Conservation (phyloP, 2,113 vertebrate species). For the Phaethornis superciliosus region DNA sequence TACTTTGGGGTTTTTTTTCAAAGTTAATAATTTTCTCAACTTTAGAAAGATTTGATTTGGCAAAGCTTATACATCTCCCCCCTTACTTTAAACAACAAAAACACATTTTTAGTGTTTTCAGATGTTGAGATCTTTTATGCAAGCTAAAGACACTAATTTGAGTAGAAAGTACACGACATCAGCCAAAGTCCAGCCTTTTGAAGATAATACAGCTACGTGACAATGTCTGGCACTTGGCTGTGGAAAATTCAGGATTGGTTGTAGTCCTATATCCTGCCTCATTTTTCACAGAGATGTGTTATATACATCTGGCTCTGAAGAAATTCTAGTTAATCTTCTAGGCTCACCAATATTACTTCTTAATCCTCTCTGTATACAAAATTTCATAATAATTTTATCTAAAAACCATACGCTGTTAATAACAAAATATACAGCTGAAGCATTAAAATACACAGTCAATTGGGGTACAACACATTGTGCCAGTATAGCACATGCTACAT, state of each 20-base stretch:
- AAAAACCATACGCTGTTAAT: not conserved
- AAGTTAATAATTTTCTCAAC: constrained; percentile 40
- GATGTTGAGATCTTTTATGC: constrained; percentile 50
- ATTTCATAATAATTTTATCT: not conserved
- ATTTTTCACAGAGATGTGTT: constrained; percentile 27
- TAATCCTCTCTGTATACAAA: not conserved
- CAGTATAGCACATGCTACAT: not conserved
- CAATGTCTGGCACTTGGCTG: constrained; percentile 46
- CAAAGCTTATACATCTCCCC: not conserved
- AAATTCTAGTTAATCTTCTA: not conserved
- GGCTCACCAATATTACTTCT: not conserved
- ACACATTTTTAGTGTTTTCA: constrained; percentile 62
- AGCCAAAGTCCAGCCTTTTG: constrained; percentile 59
- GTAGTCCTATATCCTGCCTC: constrained; percentile 59
- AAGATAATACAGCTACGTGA: constrained; percentile 63
- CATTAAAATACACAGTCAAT: not conserved
- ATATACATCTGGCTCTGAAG: constrained; percentile 44
- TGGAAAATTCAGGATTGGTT: constrained; percentile 34
- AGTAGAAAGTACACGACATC: constrained; percentile 45
- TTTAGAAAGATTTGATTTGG: constrained; percentile 36
- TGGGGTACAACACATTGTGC: not conserved
- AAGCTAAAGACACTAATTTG: constrained; percentile 37
- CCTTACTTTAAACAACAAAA: constrained; percentile 35
- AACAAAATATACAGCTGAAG: not conserved
- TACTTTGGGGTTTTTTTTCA: not conserved